Base-by-base conservation (phyloP, 2,888 invertebrate genomes). In the Xestobium rufovillosum region DNA sequence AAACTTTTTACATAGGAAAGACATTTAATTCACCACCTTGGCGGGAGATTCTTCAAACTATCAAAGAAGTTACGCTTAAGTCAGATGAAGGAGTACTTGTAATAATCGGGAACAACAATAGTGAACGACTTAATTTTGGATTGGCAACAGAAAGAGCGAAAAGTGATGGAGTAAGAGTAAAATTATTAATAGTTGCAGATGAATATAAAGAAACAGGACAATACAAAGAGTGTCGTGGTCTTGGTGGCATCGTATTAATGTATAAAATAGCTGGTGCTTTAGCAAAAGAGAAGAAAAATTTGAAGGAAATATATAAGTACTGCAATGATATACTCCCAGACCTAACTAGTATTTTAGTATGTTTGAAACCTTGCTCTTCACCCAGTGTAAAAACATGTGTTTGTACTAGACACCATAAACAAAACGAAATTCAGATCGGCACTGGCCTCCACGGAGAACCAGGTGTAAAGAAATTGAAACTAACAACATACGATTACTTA, bases 111-210 rank as follows among this genome's bases (percentile, higher is more conserved):
- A 87, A 86, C 61, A 85, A 84, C 54, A 81, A 84, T 0, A 83
- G 84, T 0, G 85, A 87, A 52, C 67, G 83, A 40, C 64, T 89
- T 10, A 88, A 84, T 61, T 89, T 89, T 58, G 87, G 86, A 1
- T 71, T 86, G 56, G 88, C 88, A 1, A 73, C 80, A 9, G 85
- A 88, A 59, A 75, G 78, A 53, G 83, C 83, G 1, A 72, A 73
- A 53, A 70, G 71, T 19, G 68, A 71, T 37, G 76, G 78, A 1
- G 66, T 80, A 11, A 42, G 44, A 19, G 56, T 75, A 0, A 71
- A 72, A 60, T 65, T 76, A 34, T 47, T 79, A 1, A 70, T 79
- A 3, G 75, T 85, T 0, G 78, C 76, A 1, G 87, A 87, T 48
- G 83, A 86, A 57, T 75, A 77, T 35, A 78, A 81, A 1, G 54